Evolutionary conservation across 2,888 invertebrate genomes (phyloP), one percentile per base, ranked within the genome.

Genomic region (Tetheella fluctuosa): DNA sequence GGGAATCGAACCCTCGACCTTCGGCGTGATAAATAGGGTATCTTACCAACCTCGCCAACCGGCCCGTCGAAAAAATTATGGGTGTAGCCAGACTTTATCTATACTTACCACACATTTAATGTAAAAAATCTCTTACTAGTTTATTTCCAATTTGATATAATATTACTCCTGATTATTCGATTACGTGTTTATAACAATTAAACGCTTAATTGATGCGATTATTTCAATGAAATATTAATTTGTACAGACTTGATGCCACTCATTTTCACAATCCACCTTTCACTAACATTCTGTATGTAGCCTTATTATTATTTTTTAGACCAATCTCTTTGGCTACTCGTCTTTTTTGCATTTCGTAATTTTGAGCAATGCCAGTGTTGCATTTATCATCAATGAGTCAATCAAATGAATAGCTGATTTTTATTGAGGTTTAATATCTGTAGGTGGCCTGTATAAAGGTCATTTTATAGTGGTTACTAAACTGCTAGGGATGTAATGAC

Each of bases 301-400:
- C 54, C 13, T 34, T 34, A 30, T 10, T 28, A 30, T 30, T 34
- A 34, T 34, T 34, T 34, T 25, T 34, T 12, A 34, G 34, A 34
- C 34, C 34, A 34, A 60, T 66, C 64, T 66, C 65, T 63, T 66
- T 59, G 28, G 59, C 66, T 66, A 60, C 65, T 71, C 53, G 69
- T 69, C 61, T 62, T 20, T 48, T 20, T 48, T 34, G 3, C 34
- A 34, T 55, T 34, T 34, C 55, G 55, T 55, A 55, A 55, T 20
- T 37, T 10, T 39, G 1, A 8, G 8, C 48, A 10, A 34, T 23
- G 55, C 34, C 23, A 30, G 12, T 17, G 17, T 60, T 58, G 58
- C 64, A 58, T 59, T 63, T 68, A 64, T 59, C 59, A 60, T 54
- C 54, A 57, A 59, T 64, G 65, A 73, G 71, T 69, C 70, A 68